phyloP scores from a whole-genome alignment of 2,888 invertebrate species.

The Congeria kusceri region DNA sequence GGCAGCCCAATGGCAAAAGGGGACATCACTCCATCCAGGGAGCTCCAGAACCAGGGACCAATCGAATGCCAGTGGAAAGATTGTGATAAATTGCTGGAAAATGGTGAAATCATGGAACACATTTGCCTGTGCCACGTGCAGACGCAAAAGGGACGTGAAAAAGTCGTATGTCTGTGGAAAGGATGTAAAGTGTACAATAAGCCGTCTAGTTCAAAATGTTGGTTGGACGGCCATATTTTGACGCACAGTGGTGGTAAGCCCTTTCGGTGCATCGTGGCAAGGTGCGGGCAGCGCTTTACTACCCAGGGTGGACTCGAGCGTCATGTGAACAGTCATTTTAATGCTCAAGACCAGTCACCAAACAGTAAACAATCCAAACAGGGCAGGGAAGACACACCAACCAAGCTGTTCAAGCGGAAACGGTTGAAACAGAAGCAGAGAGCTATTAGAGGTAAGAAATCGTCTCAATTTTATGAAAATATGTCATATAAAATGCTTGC shows the following conservation, averaged over 20 bases:
- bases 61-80: constrained; percentile 82
- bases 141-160: constrained; percentile 91
- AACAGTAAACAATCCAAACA: constrained; percentile 85
- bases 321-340: constrained; percentile 97
- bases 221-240: constrained; percentile 96
- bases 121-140: constrained; percentile 82
- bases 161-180: constrained; percentile 96
- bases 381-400: constrained; percentile 90
- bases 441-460: constrained; percentile 91
- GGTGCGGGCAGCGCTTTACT: constrained; percentile 90
- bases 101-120: constrained; percentile 79
- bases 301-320: constrained; percentile 90
- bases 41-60: constrained; percentile 40
- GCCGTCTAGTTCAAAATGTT: constrained; percentile 95
- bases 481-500: too few species aligned
- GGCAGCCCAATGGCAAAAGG: constrained; percentile 59
- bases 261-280: constrained; percentile 97
- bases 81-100: constrained; percentile 77
- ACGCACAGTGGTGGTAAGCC: constrained; percentile 97
- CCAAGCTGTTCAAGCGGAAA: constrained; percentile 95
- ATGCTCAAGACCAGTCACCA: constrained; percentile 85
- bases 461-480: neutral
- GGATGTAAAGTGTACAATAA: constrained; percentile 97
- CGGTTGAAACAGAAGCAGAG: constrained; percentile 94
- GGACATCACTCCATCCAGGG: constrained; percentile 61